Evolutionary conservation across 1,140 invertebrate genomes (phyloP).

Genomic region (Mya arenaria): DNA sequence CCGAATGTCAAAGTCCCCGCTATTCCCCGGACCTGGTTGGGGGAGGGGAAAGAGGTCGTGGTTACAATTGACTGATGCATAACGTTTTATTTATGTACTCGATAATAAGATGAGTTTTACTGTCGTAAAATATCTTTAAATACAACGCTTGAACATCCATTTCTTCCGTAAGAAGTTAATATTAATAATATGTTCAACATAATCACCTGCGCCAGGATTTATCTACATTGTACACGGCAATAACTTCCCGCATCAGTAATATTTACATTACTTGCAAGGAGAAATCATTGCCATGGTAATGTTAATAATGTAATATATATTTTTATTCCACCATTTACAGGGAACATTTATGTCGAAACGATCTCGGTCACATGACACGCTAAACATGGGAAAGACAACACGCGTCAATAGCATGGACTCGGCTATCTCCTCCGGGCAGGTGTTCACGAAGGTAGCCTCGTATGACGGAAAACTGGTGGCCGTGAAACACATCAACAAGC

Average conservation of each 20-base stretch:
- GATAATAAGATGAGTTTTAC: no score
- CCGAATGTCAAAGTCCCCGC: no score
- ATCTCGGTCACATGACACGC: neutral
- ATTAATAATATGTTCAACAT: no score
- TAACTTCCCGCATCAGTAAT: neutral
- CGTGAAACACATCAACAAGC: conserved; percentile 35
- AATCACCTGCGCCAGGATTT: neutral
- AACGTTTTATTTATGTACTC: no score
- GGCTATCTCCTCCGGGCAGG: conserved; percentile 12
- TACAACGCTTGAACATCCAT: no score
- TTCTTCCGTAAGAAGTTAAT: no score
- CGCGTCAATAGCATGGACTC: conserved; percentile 23
- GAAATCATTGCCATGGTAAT: neutral
- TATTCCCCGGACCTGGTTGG: no score
- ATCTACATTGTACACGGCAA: neutral
- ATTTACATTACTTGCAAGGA: neutral
- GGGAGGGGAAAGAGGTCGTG: no score
- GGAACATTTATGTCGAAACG: conserved; percentile 22
- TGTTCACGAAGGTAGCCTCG: conserved; percentile 36
- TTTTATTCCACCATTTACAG: neutral
- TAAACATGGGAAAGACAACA: neutral
- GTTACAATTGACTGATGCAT: no score
- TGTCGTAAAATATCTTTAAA: no score
- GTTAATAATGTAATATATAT: neutral
- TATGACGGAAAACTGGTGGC: conserved; percentile 23